Percentiles rank a stretch among this genome's conserved stretches.
Evolutionary conservation across 1,140 invertebrate genomes (phyloP).

Genomic region (Pissodes strobi): DNA sequence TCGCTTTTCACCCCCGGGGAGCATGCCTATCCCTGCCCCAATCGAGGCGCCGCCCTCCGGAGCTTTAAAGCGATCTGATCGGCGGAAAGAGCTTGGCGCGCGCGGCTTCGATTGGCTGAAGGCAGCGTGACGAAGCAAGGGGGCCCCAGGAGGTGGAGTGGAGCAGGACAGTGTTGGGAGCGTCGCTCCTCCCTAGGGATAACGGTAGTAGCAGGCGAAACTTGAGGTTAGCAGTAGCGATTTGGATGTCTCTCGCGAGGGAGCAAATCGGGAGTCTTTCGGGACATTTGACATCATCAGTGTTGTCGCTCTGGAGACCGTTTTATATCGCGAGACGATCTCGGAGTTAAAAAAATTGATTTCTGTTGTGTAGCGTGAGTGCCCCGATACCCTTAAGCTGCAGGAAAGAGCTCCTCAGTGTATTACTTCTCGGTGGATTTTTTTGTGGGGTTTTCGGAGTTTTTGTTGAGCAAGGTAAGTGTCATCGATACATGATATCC

Average conservation of each 20-base stretch:
- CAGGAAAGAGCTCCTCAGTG: conserved; percentile 4
- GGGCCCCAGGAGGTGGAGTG: conserved; percentile 14
- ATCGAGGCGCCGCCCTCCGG: conserved; percentile 24
- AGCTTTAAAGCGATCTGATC: conserved; percentile 16
- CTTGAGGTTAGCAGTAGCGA: conserved; percentile 51
- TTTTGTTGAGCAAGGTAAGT: conserved; percentile 29
- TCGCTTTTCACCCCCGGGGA: conserved; percentile 36
- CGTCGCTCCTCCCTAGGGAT: conserved; percentile 50
- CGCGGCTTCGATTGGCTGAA: conserved; percentile 29
- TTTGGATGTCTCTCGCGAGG: conserved; percentile 50
- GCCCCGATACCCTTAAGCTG: conserved; percentile 13
- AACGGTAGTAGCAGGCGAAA: conserved; percentile 35
- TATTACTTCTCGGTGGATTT: conserved; percentile 37
- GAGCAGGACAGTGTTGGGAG: conserved; percentile 22
- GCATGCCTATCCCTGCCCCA: conserved; percentile 26
- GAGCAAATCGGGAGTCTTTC: conserved; percentile 39
- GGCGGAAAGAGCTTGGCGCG: conserved; percentile 27
- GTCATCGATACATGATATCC: neutral
- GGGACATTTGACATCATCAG: conserved; percentile 35
- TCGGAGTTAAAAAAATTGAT: conserved; percentile 11
- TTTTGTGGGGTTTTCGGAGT: conserved; percentile 42
- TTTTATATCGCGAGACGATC: conserved; percentile 26
- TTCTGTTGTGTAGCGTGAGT: conserved; percentile 18
- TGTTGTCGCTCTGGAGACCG: conserved; percentile 30
- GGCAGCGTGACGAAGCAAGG: neutral